Percentiles rank a stretch among this genome's conserved stretches.
Evolutionary conservation across 2,113 vertebrate genomes (phyloP).

Genomic region (Rhynchomys soricoides): DNA sequence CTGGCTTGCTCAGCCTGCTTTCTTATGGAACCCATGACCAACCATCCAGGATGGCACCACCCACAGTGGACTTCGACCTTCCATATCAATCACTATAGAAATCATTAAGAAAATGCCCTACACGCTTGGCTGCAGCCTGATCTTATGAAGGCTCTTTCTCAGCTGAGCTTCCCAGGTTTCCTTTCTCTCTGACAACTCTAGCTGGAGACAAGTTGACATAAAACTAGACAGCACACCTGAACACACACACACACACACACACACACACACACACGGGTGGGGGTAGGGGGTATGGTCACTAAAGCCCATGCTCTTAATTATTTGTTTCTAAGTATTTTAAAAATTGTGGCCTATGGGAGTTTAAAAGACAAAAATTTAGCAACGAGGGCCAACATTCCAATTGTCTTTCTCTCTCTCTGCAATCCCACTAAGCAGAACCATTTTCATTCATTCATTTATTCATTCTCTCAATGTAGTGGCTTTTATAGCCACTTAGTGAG

Average conservation of each 20-base stretch:
- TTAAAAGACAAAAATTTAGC: neutral
- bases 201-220: neutral
- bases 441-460: neutral
- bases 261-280: neutral
- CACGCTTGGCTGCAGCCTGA: neutral
- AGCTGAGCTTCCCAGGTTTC: neutral
- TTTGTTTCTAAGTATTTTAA: neutral
- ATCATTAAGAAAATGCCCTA: neutral
- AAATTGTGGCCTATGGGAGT: neutral
- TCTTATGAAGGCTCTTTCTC: neutral
- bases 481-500: neutral
- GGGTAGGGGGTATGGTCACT: neutral
- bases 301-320: neutral
- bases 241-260: neutral
- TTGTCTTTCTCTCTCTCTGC: neutral
- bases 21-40: neutral
- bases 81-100: neutral
- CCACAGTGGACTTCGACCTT: neutral
- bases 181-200: neutral
- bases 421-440: neutral
- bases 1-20: neutral
- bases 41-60: neutral
- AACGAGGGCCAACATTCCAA: neutral
- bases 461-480: neutral
- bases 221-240: neutral